A percentile compares a stretch with the other conserved stretches of the same genome.
Conservation (phyloP, 2,113 vertebrate genomes). For the Oostethus manadensis region DNA sequence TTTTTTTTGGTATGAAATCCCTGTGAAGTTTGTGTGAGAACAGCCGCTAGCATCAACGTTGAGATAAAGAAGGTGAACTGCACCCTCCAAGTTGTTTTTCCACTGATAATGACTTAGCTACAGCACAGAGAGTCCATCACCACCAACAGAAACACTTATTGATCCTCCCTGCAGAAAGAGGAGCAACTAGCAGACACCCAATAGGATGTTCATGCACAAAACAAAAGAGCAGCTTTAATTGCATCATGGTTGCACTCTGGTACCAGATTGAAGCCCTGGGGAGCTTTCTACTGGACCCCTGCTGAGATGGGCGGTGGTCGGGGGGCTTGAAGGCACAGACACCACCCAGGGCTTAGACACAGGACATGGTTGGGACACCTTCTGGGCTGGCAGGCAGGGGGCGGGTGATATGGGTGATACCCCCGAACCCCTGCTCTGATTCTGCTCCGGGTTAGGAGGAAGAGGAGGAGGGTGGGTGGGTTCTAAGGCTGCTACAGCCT, state of each 20-base stretch:
- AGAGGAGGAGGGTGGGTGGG: conserved; percentile 15
- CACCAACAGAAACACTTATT: neutral
- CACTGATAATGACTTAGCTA: no score
- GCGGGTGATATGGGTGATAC: conserved; percentile 30
- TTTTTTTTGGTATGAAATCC: no score
- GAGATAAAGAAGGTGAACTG: no score
- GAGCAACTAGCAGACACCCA: conserved; percentile 39
- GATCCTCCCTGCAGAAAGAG: conserved; percentile 12
- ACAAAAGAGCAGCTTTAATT: conserved; percentile 56
- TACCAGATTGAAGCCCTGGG: conserved; percentile 48
- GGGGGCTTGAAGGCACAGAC: conserved; percentile 28
- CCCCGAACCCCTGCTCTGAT: conserved; percentile 60
- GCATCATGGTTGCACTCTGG: conserved; percentile 48
- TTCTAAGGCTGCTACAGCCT: conserved; percentile 25
- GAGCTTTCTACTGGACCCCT: conserved; percentile 51
- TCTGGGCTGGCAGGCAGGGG: conserved; percentile 18
- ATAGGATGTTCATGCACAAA: conserved; percentile 35
- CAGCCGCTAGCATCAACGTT: no score
- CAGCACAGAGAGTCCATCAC: neutral
- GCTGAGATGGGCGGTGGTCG: conserved; percentile 48
- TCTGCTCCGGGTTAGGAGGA: conserved; percentile 54
- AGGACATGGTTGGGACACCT: conserved; percentile 29
- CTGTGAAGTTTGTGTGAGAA: no score
- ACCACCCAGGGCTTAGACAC: conserved; percentile 40
- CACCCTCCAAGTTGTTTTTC: no score